A percentile compares a stretch with the other conserved stretches of the same genome.
Conservation (phyloP, 2,888 invertebrate genomes). For the Phyllotreta striolata region DNA sequence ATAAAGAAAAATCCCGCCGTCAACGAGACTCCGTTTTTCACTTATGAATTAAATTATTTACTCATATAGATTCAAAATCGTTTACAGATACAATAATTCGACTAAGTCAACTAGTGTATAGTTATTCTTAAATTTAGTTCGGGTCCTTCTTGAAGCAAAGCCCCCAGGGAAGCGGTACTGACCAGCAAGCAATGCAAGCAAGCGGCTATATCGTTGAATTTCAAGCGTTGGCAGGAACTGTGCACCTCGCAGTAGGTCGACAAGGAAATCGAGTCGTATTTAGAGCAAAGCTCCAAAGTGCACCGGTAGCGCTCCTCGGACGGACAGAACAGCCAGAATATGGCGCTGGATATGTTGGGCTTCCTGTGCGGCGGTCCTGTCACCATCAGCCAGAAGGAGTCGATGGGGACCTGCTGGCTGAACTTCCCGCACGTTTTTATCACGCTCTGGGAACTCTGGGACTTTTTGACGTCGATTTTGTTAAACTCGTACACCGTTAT, state of each 20-base stretch:
- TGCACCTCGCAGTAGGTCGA: slow-evolving; percentile 55
- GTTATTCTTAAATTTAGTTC: slow-evolving; percentile 54
- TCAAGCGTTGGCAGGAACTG: slow-evolving; percentile 47
- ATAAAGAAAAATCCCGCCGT: neutral
- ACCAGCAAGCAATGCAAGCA: slow-evolving; percentile 54
- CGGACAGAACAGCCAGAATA: slow-evolving; percentile 57
- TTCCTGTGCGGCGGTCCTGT: slow-evolving; percentile 51
- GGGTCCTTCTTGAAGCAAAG: slow-evolving; percentile 53
- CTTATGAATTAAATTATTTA: neutral
- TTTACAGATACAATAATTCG: slow-evolving; percentile 33
- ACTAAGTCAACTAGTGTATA: slow-evolving; percentile 50
- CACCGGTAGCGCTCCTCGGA: slow-evolving; percentile 51
- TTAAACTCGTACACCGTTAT: slow-evolving; percentile 54
- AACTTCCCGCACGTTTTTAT: slow-evolving; percentile 51
- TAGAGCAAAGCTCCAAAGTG: slow-evolving; percentile 55
- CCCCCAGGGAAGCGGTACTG: slow-evolving; percentile 50
- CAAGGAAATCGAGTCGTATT: slow-evolving; percentile 49
- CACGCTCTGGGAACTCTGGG: slow-evolving; percentile 49
- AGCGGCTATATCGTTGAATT: slow-evolving; percentile 48
- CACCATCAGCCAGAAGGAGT: slow-evolving; percentile 58
- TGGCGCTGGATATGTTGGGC: slow-evolving; percentile 46
- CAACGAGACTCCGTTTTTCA: neutral
- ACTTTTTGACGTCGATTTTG: slow-evolving; percentile 46
- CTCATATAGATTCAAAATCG: neutral
- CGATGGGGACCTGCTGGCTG: slow-evolving; percentile 50